Percentiles rank a stretch among this genome's conserved stretches.
Conservation (phyloP, 2,888 invertebrate genomes). For the Lycocerus yunnanus region DNA sequence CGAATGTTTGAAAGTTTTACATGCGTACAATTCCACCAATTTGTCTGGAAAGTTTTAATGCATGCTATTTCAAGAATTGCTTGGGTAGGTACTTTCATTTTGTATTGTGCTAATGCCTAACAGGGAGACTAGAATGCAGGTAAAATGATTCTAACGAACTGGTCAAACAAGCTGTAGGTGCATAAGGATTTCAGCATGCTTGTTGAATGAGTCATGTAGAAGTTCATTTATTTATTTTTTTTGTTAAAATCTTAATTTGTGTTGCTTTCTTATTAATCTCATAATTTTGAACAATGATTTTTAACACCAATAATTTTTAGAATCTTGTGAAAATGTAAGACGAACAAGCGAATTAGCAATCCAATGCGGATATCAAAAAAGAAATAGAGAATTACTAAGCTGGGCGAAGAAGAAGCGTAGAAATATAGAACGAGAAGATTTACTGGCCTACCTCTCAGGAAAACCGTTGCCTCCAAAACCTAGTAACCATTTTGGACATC, state of each 20-base stretch:
- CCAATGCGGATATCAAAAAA: constrained; percentile 73
- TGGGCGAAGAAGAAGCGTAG: constrained; percentile 76
- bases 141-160: background rate
- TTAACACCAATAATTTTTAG: constrained; percentile 52
- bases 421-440: constrained; percentile 75
- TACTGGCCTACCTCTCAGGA: constrained; percentile 76
- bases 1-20: too few species aligned
- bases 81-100: background rate
- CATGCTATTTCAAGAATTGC: background rate
- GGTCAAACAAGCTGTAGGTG: background rate
- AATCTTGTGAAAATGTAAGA: constrained; percentile 73
- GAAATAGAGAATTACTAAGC: constrained; percentile 74
- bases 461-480: constrained; percentile 66
- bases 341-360: constrained; percentile 71
- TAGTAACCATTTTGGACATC: constrained; percentile 54
- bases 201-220: background rate
- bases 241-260: background rate
- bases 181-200: background rate
- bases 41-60: too few species aligned
- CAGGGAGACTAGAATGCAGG: background rate
- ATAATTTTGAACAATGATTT: background rate
- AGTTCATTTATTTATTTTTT: background rate
- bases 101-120: background rate
- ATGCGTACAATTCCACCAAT: too few species aligned
- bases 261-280: background rate